phyloP scores from a whole-genome alignment of 2,113 vertebrate species.

The Melanostigma gelatinosum region DNA sequence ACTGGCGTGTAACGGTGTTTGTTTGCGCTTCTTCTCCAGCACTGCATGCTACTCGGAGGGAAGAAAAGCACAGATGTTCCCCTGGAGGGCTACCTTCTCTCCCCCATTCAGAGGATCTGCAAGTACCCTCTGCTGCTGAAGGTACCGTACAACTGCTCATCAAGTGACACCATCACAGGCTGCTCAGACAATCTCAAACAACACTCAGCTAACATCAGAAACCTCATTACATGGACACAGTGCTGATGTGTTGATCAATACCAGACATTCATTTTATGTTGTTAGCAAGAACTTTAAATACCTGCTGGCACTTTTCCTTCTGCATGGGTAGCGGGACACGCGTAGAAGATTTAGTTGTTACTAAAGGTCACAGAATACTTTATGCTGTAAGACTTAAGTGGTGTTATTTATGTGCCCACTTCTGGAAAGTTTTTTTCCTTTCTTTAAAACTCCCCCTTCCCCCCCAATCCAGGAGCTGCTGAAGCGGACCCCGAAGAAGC shows the following conservation, averaged over 20 bases:
- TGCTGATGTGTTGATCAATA: not conserved
- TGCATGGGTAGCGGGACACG: not conserved
- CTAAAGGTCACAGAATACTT: constrained; percentile 29
- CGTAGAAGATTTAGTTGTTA: not conserved
- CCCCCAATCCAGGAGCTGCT: constrained; percentile 87
- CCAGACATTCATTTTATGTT: not conserved
- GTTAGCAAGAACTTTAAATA: not conserved
- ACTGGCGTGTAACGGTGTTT: not conserved
- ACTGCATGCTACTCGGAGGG: constrained; percentile 97
- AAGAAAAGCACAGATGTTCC: constrained; percentile 98
- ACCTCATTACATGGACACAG: not conserved
- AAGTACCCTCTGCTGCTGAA: constrained; percentile 98
- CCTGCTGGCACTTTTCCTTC: not conserved
- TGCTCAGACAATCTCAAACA: not conserved
- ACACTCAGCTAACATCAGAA: not conserved
- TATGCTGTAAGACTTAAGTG: not conserved
- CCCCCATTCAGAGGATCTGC: constrained; percentile 98
- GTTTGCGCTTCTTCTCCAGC: constrained; percentile 78
- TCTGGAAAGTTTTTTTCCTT: not conserved
- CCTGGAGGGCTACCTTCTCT: constrained; percentile 95
- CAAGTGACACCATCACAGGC: not conserved
- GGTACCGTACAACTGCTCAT: constrained; percentile 78
- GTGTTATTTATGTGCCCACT: not conserved
- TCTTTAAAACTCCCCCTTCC: not conserved
- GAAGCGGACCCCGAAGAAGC: constrained; percentile 95